phyloP scores from a whole-genome alignment of 2,888 invertebrate species.

The Odontomyia ornata region DNA sequence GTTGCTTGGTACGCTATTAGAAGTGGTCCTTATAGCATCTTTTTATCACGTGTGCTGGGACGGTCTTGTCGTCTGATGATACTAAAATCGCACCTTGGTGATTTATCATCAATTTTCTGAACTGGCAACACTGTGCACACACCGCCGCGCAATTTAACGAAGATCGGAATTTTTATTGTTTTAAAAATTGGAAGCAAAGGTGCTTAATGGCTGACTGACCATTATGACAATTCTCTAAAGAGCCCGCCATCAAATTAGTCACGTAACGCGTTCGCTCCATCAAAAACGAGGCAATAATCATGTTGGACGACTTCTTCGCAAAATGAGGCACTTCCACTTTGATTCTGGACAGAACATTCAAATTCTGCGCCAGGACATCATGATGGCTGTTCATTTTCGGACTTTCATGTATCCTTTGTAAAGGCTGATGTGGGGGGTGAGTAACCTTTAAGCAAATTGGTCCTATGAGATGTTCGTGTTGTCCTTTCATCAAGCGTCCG shows the following conservation, averaged over 20 bases:
- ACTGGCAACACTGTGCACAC: neutral
- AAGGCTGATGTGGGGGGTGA: neutral
- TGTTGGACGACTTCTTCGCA: constrained; percentile 23
- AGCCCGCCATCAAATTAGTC: constrained; percentile 45
- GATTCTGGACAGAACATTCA: neutral
- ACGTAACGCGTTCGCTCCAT: constrained; percentile 43
- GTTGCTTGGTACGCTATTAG: constrained; percentile 10
- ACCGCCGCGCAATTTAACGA: neutral
- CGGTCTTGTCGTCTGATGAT: no score
- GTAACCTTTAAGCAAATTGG: constrained; percentile 39
- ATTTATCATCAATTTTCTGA: no score
- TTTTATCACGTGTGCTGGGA: no score
- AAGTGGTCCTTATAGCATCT: constrained; percentile 20
- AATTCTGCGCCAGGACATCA: neutral
- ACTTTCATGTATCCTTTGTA: neutral
- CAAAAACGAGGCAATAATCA: constrained; percentile 43
- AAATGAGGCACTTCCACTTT: constrained; percentile 9
- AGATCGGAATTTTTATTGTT: constrained; percentile 22
- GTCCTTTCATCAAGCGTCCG: constrained; percentile 42
- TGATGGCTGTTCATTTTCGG: neutral
- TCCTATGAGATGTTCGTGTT: constrained; percentile 46
- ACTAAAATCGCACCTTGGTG: no score
- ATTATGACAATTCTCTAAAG: constrained; percentile 38
- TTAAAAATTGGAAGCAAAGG: constrained; percentile 7
- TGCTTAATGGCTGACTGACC: constrained; percentile 39